Base-by-base conservation (phyloP, 2,797 vertebrate species). In the Scleropages formosus region DNA sequence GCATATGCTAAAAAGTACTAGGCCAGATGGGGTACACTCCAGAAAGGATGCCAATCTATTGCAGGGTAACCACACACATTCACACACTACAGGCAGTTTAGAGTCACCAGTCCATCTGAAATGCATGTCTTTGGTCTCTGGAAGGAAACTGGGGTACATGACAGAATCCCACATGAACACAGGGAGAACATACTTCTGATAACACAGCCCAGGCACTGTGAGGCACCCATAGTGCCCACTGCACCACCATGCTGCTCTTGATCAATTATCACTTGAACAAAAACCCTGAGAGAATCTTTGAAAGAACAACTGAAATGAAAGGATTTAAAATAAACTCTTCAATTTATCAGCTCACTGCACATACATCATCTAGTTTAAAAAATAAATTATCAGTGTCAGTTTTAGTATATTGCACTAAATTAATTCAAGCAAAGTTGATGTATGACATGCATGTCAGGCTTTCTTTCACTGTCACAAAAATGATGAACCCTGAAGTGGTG, bases 211-310 rank as follows among this genome's bases (percentile, higher is more conserved):
- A 31, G 31, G 6, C 6, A 31, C 31, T 39, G 31, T 31, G 31
- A 39, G 2, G 6, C 31, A 6, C n/a, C n/a, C n/a, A n/a, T n/a
- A n/a, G n/a, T n/a, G n/a, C n/a, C n/a, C n/a, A n/a, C n/a, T n/a
- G n/a, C n/a, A n/a, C n/a, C n/a, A n/a, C n/a, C n/a, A n/a, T n/a
- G n/a, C n/a, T n/a, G n/a, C 31, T 13, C 12, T 4, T 4, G n/a
- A 70, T 46, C 11, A 31, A 67, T 16, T 47, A 69, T 26, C 73
- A 1, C 39, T 75, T 79, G 65, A 77, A 63, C 53, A 71, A 78
- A 0, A 81, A 79, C 82, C 79, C 78, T 86, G 88, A 88, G 85
- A 78, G 79, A 77, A 61, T 74, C 31, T 72, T 59, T 61, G 22
- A 18, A n/a, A 64, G 75, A 49, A 71, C 31, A 53, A 75, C 12